Conservation (phyloP, 2,113 vertebrate species). For the Charina bottae region DNA sequence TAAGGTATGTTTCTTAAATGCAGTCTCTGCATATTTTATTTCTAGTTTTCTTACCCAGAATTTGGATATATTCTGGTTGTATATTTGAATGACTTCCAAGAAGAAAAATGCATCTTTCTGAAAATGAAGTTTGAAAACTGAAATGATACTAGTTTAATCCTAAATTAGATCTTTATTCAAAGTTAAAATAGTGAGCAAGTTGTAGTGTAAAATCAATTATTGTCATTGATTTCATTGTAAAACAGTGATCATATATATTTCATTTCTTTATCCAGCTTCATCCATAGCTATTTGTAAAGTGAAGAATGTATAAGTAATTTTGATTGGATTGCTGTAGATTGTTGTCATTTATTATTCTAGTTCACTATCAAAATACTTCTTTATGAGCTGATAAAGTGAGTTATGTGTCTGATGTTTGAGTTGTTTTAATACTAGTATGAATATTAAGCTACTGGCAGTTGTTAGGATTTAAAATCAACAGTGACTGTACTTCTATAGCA, state of each 20-base stretch:
- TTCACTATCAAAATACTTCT: not conserved
- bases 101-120: not conserved
- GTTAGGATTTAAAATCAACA: not conserved
- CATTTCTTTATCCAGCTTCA: not conserved
- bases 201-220: not conserved
- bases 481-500: not conserved
- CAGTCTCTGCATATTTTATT: not conserved
- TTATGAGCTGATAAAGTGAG: not conserved
- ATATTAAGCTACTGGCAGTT: not conserved
- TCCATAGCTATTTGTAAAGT: not conserved
- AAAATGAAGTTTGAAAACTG: not conserved
- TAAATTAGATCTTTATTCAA: not conserved
- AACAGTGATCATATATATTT: not conserved
- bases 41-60: not conserved
- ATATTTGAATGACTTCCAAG: not conserved
- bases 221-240: not conserved
- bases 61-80: not conserved
- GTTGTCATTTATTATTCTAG: not conserved
- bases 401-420: not conserved
- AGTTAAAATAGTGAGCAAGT: not conserved
- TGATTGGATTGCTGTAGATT: not conserved
- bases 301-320: not conserved
- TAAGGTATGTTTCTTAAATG: not conserved
- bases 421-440: not conserved
- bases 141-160: not conserved